These are phyloP conservation scores for Drosophila kuntzei DNA, from an alignment of 2,888 invertebrate species.

Conservation along the genomic window DNA sequence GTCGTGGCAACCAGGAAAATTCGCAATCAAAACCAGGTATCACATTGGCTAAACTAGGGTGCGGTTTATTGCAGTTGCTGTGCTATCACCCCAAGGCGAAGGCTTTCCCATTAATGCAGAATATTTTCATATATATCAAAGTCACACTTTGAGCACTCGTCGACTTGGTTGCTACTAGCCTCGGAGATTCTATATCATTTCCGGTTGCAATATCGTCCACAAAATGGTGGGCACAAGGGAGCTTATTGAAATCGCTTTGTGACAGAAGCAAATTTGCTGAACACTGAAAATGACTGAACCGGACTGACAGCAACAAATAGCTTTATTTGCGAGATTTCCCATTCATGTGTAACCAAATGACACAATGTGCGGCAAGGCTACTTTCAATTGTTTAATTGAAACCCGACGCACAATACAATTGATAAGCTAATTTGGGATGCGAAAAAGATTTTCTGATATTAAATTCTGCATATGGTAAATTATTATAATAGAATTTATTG, in stretches of 20 bases:
- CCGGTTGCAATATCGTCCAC: slow-evolving; percentile 28
- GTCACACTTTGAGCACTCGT: neutral
- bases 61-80: neutral
- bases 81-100: slow-evolving; percentile 1
- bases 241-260: slow-evolving; percentile 49
- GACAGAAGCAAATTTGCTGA: slow-evolving; percentile 30
- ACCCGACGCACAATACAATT: too few species aligned
- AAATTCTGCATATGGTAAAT: too few species aligned
- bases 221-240: slow-evolving; percentile 31
- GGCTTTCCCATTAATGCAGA: slow-evolving; percentile 20
- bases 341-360: slow-evolving; percentile 36
- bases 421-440: too few species aligned
- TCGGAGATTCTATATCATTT: slow-evolving; percentile 48
- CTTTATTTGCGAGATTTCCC: slow-evolving; percentile 22
- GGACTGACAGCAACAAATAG: slow-evolving; percentile 34
- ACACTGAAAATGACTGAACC: slow-evolving; percentile 24
- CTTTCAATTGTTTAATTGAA: slow-evolving; percentile 64
- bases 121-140: slow-evolving; percentile 24
- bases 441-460: too few species aligned
- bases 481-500: too few species aligned
- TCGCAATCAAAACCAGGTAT: slow-evolving; percentile 35
- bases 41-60: slow-evolving; percentile 25
- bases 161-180: slow-evolving; percentile 35
- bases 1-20: slow-evolving; percentile 42
- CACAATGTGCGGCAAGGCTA: slow-evolving; percentile 39